Evolutionary conservation across 2,888 invertebrate species (phyloP), one percentile per base, ranked within the genome.

Genomic region (Synanthedon tipuliformis): DNA sequence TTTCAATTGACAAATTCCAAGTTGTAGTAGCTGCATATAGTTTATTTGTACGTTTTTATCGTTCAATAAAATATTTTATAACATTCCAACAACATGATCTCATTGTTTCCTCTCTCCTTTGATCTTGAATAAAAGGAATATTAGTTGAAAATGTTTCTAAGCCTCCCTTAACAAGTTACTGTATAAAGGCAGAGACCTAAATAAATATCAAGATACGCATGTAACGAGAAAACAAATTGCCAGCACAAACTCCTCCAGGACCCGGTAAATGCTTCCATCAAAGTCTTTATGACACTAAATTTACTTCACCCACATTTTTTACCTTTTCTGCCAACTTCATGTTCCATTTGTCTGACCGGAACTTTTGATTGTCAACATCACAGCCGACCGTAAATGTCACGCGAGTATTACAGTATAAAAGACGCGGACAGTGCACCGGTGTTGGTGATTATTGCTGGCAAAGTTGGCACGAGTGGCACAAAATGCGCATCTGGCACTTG

Each of bases 321-420:
- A 16, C 18, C 51, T 51, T 51, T 13, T 40, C 40, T 15, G 8
- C 40, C 23, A 40, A 23, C 13, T 51, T 51, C 58, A 56, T 55
- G 57, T 56, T 57, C 56, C 59, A 60, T 61, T 66, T 68, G 65
- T 70, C 66, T 59, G 64, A 62, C 65, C 72, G 70, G 68, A 71
- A 73, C 66, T 68, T 64, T 63, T 61, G 68, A 66, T 66, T 71
- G 69, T 68, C 69, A 66, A 66, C 69, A 65, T 70, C 68, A 74
- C 59, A 59, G 59, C 61, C 5, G 23, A 55, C 66, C 72, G 71
- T 79, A 73, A 78, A 73, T 67, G 67, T 67, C 63, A 66, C 65
- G 61, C 63, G 60, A 70, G 68, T 72, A 74, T 73, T 57, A 59
- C 65, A 68, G 69, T 78, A 78, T 78, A 50, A 50, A 73, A 66